Evolutionary conservation across 2,888 invertebrate species (phyloP), one percentile per base, ranked within the genome.

Genomic region (Sthenelais limicola): DNA sequence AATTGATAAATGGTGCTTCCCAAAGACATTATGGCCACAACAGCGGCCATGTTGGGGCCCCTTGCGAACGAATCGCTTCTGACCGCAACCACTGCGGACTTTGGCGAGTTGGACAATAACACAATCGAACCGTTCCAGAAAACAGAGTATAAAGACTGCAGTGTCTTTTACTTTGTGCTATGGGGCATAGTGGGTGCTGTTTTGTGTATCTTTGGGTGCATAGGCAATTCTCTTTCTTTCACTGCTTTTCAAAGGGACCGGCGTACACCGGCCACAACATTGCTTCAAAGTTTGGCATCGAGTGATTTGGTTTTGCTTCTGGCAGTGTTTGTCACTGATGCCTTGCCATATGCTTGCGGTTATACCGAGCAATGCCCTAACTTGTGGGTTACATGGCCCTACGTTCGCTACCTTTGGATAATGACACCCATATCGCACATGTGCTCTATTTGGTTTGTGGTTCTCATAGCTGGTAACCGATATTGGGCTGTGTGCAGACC

Each of bases 401-500:
- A 75, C 49, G 72, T 79, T 7, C 73, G 79, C 28, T 79, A 77
- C 56, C 54, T 79, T 18, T 79, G 79, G 79, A 54, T 79, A 3
- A 49, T 79, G 30, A 77, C 77, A 9, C 79, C 79, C 21, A 62
- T 76, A 21, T 67, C 73, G 18, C 79, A 79, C 72, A 79, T 79
- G 79, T 76, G 74, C 71, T 75, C 76, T 66, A 77, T 79, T 47
- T 79, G 79, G 79, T 72, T 79, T 28, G 79, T 78, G 15, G 76
- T 78, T 0, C 76, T 79, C 2, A 74, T 79, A 12, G 77, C 79
- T 48, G 66, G 72, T 43, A 79, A 79, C 69, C 74, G 79, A 2
- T 79, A 77, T 72, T 79, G 75, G 74, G 79, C 79, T 21, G 79
- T 79, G n/a, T 79, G 79, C 54, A 73, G 72, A 9, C 78, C 79